Conservation (phyloP, 2,797 vertebrate genomes). For the Muscicapa comitata region DNA sequence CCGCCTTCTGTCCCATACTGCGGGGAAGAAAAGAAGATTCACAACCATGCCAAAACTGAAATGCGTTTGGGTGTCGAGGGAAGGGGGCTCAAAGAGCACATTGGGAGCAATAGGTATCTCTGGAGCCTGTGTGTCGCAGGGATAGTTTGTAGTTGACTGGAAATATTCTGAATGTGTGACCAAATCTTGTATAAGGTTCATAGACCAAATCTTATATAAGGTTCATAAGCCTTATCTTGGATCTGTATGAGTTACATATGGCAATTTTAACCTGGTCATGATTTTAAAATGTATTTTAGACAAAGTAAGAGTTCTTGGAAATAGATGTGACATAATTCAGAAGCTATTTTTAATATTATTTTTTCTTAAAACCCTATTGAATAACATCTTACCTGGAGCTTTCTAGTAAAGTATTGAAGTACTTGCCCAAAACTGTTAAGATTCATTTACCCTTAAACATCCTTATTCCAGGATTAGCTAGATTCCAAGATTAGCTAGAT, state of each 20-base stretch:
- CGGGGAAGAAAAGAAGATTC: not conserved
- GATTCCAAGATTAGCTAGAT: not conserved
- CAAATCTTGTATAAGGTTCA: not conserved
- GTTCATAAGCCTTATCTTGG: not conserved
- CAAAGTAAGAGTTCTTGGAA: not conserved
- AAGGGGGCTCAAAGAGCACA: not conserved
- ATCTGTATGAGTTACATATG: not conserved
- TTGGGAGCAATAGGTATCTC: not conserved
- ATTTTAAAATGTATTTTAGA: not conserved
- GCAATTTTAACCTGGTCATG: not conserved
- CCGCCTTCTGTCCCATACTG: not conserved
- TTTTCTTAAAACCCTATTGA: not conserved
- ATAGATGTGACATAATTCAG: not conserved
- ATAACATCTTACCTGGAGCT: not conserved
- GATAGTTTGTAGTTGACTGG: not conserved
- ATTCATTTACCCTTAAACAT: not conserved
- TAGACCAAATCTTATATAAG: not conserved
- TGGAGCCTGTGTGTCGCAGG: not conserved
- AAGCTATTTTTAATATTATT: not conserved
- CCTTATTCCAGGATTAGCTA: not conserved
- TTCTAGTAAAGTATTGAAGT: not conserved
- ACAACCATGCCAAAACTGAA: not conserved
- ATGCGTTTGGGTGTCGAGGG: not conserved
- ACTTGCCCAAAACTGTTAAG: not conserved
- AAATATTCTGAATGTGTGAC: not conserved